Evolutionary conservation across 2,113 vertebrate genomes (phyloP).

Genomic region (Daubentonia madagascariensis): DNA sequence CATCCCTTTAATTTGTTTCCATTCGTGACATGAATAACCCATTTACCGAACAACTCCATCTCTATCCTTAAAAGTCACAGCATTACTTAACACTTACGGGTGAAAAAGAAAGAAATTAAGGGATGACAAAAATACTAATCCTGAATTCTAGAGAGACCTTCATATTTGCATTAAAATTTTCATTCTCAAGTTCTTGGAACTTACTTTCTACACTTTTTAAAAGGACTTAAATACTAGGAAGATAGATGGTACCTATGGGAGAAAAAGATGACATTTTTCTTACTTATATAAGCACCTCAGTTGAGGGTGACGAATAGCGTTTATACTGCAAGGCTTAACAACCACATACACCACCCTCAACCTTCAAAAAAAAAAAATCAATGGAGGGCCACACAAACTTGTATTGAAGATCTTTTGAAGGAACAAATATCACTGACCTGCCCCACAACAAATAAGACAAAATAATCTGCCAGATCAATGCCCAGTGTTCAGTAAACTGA

Average conservation of each 20-base stretch:
- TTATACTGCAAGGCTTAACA: constrained; percentile 1
- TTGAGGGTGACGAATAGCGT: neutral
- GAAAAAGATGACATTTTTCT: neutral
- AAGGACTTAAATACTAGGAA: neutral
- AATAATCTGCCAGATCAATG: neutral
- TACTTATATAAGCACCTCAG: neutral
- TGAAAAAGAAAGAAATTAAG: constrained; percentile 12
- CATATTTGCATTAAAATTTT: constrained; percentile 3
- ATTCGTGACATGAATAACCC: constrained; percentile 22
- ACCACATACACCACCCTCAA: neutral
- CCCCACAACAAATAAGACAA: neutral
- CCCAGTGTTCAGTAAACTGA: neutral
- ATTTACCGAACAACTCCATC: constrained; percentile 4
- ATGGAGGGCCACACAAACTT: neutral
- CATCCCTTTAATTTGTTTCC: neutral
- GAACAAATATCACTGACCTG: neutral
- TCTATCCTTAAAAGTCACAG: neutral
- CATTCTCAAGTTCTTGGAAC: constrained; percentile 10
- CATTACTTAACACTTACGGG: neutral
- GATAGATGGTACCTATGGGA: neutral
- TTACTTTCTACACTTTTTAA: constrained; percentile 15
- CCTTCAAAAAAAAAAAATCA: neutral
- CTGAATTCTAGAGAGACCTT: neutral
- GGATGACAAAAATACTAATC: constrained; percentile 15
- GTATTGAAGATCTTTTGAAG: neutral